Evolutionary conservation across 2,797 vertebrate species (phyloP).

Genomic region (Martes flavigula): DNA sequence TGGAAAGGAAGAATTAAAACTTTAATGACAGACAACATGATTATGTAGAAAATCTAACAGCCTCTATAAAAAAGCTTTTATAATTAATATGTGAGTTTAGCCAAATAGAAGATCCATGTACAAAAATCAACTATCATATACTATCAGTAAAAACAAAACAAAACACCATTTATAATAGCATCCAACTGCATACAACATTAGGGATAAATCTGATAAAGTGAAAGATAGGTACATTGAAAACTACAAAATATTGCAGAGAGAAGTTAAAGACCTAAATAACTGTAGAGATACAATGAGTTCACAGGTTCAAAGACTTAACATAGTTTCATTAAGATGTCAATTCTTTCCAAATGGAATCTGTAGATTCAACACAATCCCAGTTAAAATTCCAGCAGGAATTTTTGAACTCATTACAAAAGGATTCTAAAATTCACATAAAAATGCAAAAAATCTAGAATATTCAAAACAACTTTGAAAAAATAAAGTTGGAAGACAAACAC

Average conservation of each 20-base stretch:
- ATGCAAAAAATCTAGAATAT: constrained; percentile 34
- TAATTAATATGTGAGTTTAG: not conserved
- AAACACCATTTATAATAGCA: not conserved
- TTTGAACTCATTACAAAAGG: not conserved
- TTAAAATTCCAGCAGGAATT: not conserved
- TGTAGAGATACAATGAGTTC: not conserved
- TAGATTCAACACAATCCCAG: not conserved
- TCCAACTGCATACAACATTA: not conserved
- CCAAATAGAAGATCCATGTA: not conserved
- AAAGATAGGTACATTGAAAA: not conserved
- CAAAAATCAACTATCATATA: not conserved
- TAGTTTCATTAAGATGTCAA: not conserved
- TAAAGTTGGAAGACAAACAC: constrained; percentile 8
- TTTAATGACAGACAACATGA: not conserved
- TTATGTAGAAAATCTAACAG: not conserved
- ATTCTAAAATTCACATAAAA: constrained; percentile 27
- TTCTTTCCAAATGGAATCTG: not conserved
- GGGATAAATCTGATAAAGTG: not conserved
- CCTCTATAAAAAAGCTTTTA: not conserved
- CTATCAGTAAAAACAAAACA: not conserved
- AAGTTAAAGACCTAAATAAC: not conserved
- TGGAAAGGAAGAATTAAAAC: not conserved
- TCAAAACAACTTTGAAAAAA: constrained; percentile 13
- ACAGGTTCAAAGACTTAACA: not conserved
- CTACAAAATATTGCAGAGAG: not conserved